phyloP scores from a whole-genome alignment of 35 echinoderm and acorn worm species.

The Amphiura filiformis region DNA sequence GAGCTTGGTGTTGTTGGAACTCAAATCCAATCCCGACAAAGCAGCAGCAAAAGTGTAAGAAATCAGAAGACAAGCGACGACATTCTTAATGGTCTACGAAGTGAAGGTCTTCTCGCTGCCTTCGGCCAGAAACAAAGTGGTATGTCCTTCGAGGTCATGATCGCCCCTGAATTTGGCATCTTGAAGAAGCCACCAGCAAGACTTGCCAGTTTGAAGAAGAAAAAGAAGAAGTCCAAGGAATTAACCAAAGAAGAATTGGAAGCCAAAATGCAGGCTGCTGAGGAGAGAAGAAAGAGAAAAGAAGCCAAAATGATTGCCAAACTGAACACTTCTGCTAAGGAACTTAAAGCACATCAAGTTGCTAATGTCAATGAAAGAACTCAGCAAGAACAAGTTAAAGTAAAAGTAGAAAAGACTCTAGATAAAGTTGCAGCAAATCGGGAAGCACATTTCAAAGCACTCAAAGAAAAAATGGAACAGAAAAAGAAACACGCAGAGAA shows the following conservation, averaged over 20 bases:
- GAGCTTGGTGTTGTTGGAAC: conserved; percentile 67
- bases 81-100: conserved; percentile 75
- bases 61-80: conserved; percentile 36
- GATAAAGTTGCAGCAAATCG: conserved; percentile 67
- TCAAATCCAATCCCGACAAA: conserved; percentile 63
- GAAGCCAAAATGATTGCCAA: conserved; percentile 74
- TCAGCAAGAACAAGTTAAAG: conserved; percentile 58
- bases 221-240: conserved; percentile 73
- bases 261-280: conserved; percentile 83
- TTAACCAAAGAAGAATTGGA: conserved; percentile 89
- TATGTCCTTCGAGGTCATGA: conserved; percentile 84
- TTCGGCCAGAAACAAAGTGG: conserved; percentile 52
- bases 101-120: conserved; percentile 68
- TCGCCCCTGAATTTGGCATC: conserved; percentile 66
- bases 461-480: conserved; percentile 71
- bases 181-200: conserved; percentile 79
- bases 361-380: conserved; percentile 54
- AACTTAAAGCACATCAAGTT: conserved; percentile 64
- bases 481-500: conserved; percentile 89
- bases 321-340: conserved; percentile 80
- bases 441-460: conserved; percentile 61
- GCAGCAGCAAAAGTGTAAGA: conserved; percentile 47
- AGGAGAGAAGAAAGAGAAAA: conserved; percentile 85
- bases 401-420: conserved; percentile 44
- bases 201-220: conserved; percentile 92